These are phyloP conservation scores for Gadus chalcogrammus DNA, from an alignment of 2,113 vertebrate species.

Conservation along the genomic window DNA sequence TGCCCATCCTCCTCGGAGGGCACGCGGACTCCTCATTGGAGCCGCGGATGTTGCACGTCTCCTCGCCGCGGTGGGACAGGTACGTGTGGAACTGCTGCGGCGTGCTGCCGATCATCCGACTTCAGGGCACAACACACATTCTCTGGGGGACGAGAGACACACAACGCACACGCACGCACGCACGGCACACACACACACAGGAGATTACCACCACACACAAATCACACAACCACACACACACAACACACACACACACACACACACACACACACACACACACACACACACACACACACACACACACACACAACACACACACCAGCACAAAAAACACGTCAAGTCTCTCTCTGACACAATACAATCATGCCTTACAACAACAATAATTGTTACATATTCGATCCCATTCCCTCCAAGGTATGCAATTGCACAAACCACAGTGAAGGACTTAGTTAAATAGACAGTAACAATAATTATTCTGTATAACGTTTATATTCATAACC, in stretches of 20 bases:
- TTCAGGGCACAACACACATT: constrained; percentile 95
- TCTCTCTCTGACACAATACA: no score
- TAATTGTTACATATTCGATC: no score
- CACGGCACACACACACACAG: constrained; percentile 10
- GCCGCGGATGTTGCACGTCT: constrained; percentile 93
- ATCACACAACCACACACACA: constrained; percentile 16
- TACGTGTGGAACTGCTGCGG: constrained; percentile 95
- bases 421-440: no score
- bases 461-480: no score
- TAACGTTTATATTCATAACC: no score
- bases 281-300: constrained; percentile 12
- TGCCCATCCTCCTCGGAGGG: constrained; percentile 90
- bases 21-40: constrained; percentile 94
- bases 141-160: constrained; percentile 64
- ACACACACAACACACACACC: constrained; percentile 11
- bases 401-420: no score
- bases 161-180: constrained; percentile 1
- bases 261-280: constrained; percentile 4
- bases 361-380: no score
- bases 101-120: constrained; percentile 97
- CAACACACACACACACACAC: constrained; percentile 6
- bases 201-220: no score
- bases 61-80: constrained; percentile 92
- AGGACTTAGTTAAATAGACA: no score
- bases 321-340: background rate